Conservation (phyloP, 2,113 vertebrate species). For the Smithornis capensis region DNA sequence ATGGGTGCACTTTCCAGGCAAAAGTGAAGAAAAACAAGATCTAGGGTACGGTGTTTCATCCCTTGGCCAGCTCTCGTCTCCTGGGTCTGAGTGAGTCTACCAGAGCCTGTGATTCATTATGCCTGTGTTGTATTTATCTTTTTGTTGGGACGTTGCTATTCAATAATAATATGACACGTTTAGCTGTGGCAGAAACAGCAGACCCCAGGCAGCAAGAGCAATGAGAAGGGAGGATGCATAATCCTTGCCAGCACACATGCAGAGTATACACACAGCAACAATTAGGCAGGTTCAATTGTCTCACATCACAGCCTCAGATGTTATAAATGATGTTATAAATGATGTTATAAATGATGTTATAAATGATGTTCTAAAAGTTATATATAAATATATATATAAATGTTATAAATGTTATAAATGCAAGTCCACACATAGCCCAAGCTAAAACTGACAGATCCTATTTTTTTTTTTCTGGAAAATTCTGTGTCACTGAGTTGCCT, state of each 20-base stretch:
- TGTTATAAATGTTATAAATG: neutral
- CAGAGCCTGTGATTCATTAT: neutral
- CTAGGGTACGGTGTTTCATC: neutral
- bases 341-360: too few relatives aligned
- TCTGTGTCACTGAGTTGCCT: neutral
- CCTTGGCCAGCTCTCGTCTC: neutral
- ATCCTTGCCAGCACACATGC: neutral
- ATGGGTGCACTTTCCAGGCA: neutral
- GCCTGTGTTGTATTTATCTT: neutral
- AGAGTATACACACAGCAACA: neutral
- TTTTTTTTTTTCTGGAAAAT: neutral
- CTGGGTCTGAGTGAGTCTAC: neutral
- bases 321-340: too few relatives aligned
- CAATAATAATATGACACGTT: neutral
- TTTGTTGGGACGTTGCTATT: neutral
- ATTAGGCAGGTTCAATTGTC: slow-evolving; percentile 11
- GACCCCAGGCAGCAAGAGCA: neutral
- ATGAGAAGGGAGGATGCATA: neutral
- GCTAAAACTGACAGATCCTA: neutral
- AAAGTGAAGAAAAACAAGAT: neutral
- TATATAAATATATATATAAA: too few relatives aligned
- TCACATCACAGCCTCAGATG: neutral
- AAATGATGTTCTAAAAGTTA: too few relatives aligned
- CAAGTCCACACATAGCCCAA: neutral
- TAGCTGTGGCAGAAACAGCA: neutral